phyloP scores from a whole-genome alignment of 1,140 invertebrate genomes.

The Aphelinus atriplicis region DNA sequence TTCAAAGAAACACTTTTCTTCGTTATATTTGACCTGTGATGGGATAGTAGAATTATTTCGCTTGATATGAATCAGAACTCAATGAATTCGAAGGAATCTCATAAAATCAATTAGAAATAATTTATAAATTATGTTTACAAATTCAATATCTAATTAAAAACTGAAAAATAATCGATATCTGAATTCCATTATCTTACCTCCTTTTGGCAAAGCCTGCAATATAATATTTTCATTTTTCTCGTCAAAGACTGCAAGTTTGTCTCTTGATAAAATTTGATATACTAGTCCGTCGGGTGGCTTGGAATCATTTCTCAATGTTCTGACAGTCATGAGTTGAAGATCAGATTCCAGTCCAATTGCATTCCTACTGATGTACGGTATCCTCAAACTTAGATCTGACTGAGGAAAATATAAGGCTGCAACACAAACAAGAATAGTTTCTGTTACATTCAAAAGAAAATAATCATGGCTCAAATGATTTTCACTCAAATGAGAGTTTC shows the following conservation, averaged over 20 bases:
- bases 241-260: slow-evolving; percentile 45
- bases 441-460: too few species aligned
- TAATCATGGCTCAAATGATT: too few species aligned
- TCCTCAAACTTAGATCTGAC: slow-evolving; percentile 54
- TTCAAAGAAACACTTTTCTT: too few species aligned
- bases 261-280: slow-evolving; percentile 49
- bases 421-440: slow-evolving; percentile 39
- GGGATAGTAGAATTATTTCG: too few species aligned
- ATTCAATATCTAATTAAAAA: too few species aligned
- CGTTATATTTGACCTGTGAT: too few species aligned
- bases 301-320: slow-evolving; percentile 55
- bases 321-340: slow-evolving; percentile 51
- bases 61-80: too few species aligned
- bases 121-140: too few species aligned
- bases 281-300: slow-evolving; percentile 40
- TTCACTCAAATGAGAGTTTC: too few species aligned
- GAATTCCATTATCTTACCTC: slow-evolving; percentile 42
- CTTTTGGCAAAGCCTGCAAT: slow-evolving; percentile 43
- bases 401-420: slow-evolving; percentile 62
- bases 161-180: neutral
- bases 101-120: too few species aligned
- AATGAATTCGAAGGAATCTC: too few species aligned
- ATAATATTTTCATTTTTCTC: slow-evolving; percentile 40
- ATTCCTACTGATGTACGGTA: slow-evolving; percentile 51
- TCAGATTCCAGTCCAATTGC: slow-evolving; percentile 37